Percentiles rank a stretch among this genome's conserved stretches.
These are phyloP conservation scores for Myotis planiceps DNA, from an alignment of 2,797 vertebrate species.

Conservation along the genomic window DNA sequence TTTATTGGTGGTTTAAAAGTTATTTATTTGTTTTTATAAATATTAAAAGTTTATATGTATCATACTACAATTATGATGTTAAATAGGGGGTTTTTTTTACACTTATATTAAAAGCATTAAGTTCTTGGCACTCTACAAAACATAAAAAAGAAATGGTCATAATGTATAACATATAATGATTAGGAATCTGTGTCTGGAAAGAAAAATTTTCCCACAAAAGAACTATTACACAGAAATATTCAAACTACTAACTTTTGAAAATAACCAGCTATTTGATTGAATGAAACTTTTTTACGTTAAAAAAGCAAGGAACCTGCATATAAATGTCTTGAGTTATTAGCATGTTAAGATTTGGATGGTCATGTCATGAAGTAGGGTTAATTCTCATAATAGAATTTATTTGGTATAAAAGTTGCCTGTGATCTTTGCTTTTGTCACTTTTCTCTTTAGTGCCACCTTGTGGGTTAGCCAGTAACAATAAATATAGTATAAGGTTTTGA, in stretches of 20 bases:
- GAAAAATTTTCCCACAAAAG: background rate
- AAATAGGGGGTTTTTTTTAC: background rate
- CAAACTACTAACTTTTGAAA: slow-evolving; percentile 31
- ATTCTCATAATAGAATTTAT: slow-evolving; percentile 80
- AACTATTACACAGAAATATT: background rate
- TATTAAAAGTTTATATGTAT: slow-evolving; percentile 10
- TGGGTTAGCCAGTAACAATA: slow-evolving; percentile 83
- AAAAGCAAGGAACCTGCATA: slow-evolving; percentile 8
- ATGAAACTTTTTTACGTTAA: background rate
- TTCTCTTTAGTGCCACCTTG: slow-evolving; percentile 90
- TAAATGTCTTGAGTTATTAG: background rate
- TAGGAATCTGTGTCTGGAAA: background rate
- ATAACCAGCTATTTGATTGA: slow-evolving; percentile 8
- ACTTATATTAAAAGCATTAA: background rate
- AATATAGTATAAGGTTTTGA: background rate
- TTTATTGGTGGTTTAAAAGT: background rate
- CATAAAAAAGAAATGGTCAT: background rate
- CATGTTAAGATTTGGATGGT: background rate
- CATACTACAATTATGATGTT: background rate
- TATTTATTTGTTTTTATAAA: background rate
- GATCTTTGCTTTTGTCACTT: slow-evolving; percentile 84
- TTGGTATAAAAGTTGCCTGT: slow-evolving; percentile 78
- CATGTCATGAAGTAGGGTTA: slow-evolving; percentile 67
- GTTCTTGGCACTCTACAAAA: background rate
- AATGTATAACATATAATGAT: background rate